Base-by-base conservation (phyloP, 2,888 invertebrate genomes). In the Synergus japonicus region DNA sequence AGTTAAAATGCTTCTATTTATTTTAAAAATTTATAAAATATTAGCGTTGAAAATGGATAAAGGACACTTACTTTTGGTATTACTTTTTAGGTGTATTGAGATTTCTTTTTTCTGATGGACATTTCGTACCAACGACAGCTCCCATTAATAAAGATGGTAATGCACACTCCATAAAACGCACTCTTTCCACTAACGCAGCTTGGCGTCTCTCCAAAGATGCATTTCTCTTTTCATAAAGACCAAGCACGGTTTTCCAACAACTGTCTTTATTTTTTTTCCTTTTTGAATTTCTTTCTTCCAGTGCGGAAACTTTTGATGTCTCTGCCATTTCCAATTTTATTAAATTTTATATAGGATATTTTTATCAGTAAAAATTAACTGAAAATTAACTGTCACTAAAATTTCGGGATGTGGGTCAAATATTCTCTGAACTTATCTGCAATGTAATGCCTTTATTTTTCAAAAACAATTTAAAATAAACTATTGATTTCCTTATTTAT, bases 101-200 rank as follows among this genome's bases (percentile, higher is more conserved):
- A 66, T 66, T 49, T 29, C n/a, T 69, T 43, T 60, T 41, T 12
- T 77, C 73, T 77, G 77, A 22, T 1, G 76, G 13, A 15, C 77
- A 78, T 29, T 82, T 84, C 12, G 80, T 76, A 65, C 83, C 83
- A 15, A 85, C 84, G 13, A 86, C 82, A 4, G 85, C 86, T 1
- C 86, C 84, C 85, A 89, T 86, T 8, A 89, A 67, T 41, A 90
- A 81, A 7, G 89, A 87, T 0, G 89, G 89, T 49, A 90, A 81
- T 5, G 88, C 86, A 58, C 86, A 88, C 65, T 89, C 90, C 87
- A 89, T 89, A 58, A 89, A 87, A 64, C 84, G 84, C 8, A 90
- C 86, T 76, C 86, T 85, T 67, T 89, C 88, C 8, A 83, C 79
- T 13, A 90, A 80, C 41, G 83, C 88, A 8, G 85, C 86, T 58